A percentile compares a stretch with the other conserved stretches of the same genome.
Evolutionary conservation across 2,888 invertebrate genomes (phyloP).

Genomic region (Zonitis immaculata): DNA sequence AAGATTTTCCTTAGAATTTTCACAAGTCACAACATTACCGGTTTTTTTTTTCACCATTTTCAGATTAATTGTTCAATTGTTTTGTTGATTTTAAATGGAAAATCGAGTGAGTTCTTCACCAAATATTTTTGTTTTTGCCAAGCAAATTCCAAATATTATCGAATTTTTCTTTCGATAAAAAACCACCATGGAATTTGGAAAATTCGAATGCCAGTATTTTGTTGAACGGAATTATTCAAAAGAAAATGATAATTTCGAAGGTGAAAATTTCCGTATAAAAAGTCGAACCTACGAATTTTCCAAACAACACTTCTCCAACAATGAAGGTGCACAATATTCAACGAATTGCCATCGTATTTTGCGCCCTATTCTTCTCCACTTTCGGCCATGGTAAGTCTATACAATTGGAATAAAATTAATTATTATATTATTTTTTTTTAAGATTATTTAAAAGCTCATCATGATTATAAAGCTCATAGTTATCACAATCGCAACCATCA

Average conservation of each 20-base stretch:
- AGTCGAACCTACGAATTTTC: not conserved
- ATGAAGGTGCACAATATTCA: not conserved
- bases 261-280: not conserved
- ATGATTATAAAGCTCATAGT: not conserved
- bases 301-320: not conserved
- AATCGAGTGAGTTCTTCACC: too few relatives aligned
- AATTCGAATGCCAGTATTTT: not conserved
- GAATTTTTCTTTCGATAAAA: not conserved
- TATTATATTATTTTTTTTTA: not conserved
- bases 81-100: too few relatives aligned
- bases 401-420: not conserved
- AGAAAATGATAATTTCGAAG: not conserved
- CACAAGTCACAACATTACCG: too few relatives aligned
- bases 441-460: not conserved
- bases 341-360: not conserved
- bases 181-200: not conserved
- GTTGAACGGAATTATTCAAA: not conserved
- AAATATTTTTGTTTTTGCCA: too few relatives aligned
- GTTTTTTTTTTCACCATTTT: too few relatives aligned
- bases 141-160: not conserved
- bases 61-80: too few relatives aligned
- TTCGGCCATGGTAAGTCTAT: conserved; percentile 1
- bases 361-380: not conserved
- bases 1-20: too few relatives aligned
- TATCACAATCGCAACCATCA: not conserved